A percentile compares a stretch with the other conserved stretches of the same genome.
These are phyloP conservation scores for Orthonyx spaldingii DNA, from an alignment of 2,113 vertebrate species.

Conservation along the genomic window DNA sequence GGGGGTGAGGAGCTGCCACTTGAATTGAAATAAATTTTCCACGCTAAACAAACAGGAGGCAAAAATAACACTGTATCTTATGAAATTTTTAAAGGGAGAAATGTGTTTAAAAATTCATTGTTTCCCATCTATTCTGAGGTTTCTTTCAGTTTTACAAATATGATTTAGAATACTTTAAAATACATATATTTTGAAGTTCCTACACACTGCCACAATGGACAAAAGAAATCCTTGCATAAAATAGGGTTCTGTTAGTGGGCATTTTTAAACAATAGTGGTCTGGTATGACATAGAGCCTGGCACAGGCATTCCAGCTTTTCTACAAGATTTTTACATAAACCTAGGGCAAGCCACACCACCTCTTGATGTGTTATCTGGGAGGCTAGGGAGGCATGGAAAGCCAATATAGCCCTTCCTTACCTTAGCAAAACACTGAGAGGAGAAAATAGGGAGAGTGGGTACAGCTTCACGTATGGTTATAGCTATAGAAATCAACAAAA, in stretches of 20 bases:
- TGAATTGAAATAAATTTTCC: conserved; percentile 2
- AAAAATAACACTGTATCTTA: conserved; percentile 2
- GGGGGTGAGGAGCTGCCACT: background rate
- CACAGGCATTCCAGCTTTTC: background rate
- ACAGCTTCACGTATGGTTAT: background rate
- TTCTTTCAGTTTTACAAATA: background rate
- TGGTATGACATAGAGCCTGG: background rate
- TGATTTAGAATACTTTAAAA: background rate
- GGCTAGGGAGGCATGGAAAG: background rate
- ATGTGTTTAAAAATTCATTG: conserved; percentile 27
- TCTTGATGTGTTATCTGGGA: background rate
- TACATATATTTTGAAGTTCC: background rate
- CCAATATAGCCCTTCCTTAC: background rate
- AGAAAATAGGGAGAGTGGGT: background rate
- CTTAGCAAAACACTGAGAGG: background rate
- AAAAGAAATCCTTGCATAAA: background rate
- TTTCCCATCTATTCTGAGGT: background rate
- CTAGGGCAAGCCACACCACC: background rate
- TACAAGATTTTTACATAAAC: background rate
- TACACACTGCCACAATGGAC: background rate
- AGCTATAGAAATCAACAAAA: background rate
- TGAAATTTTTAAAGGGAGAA: conserved; percentile 2
- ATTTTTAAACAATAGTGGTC: background rate
- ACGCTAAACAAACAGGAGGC: background rate
- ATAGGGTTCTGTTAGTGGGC: background rate